These are phyloP conservation scores for Passer domesticus DNA, from an alignment of 2,113 vertebrate genomes.

Conservation along the genomic window DNA sequence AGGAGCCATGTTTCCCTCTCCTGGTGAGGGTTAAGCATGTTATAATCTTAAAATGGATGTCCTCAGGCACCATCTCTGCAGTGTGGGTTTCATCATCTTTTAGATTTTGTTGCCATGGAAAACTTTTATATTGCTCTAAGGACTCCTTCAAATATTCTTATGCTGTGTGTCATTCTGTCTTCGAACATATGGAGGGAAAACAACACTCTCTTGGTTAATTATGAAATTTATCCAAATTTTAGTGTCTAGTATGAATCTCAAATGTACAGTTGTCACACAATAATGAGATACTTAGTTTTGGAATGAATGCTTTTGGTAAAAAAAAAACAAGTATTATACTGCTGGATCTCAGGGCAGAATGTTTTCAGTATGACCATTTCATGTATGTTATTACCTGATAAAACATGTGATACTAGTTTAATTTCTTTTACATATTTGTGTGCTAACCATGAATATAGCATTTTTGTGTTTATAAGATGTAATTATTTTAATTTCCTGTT, in stretches of 20 bases:
- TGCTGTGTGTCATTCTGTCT: constrained; percentile 13
- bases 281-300: background rate
- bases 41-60: constrained; percentile 45
- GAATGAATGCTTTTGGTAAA: background rate
- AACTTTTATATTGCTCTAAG: constrained; percentile 29
- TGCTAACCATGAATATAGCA: background rate
- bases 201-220: background rate
- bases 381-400: background rate
- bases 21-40: constrained; percentile 7
- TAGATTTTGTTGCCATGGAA: constrained; percentile 61
- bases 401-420: background rate
- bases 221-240: background rate
- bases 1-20: background rate
- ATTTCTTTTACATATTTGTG: background rate
- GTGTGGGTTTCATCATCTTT: constrained; percentile 23
- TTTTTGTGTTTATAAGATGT: background rate
- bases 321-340: background rate
- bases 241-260: background rate
- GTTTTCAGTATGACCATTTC: background rate
- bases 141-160: constrained; percentile 15
- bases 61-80: constrained; percentile 29
- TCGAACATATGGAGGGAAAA: constrained; percentile 24
- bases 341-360: background rate
- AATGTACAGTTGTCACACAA: background rate
- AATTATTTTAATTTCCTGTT: background rate